Evolutionary conservation across 1,140 invertebrate genomes (phyloP), one percentile per base, ranked within the genome.

Genomic region (Solenopsis fugax): DNA sequence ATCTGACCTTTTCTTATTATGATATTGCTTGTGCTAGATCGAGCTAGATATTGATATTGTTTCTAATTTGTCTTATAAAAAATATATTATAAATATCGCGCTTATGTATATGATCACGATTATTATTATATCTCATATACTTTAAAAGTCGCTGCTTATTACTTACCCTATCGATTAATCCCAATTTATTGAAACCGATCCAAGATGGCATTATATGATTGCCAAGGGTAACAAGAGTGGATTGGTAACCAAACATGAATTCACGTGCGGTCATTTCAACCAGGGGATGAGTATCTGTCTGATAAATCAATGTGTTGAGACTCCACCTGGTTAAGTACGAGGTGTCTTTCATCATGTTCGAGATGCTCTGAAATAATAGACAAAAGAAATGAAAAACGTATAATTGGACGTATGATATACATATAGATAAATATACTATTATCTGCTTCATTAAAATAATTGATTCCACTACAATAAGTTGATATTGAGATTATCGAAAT

Each of bases 171-270:
- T 98, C 98, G 80, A 98, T 98, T 0, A 98, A 95, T 4, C 98
- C 98, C 1, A 98, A 95, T 90, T 97, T 97, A 81, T 98, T 97
- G 90, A 98, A 98, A 69, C 96, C 96, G 71, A 98, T 98, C 97
- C 97, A 98, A 16, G 96, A 96, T 0, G 97, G 97, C 95, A 98
- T 95, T 80, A 98, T 96, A 3, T 96, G 97, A 92, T 98, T 97
- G 0, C 97, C 98, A 34, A 98, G 91, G 0, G 97, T 97, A 91
- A 98, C 97, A 50, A 98, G 93, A 3, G 97, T 94, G 1, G 97
- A 97, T 81, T 97, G 93, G 94, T 97, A 98, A 0, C 97, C 97
- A 91, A 98, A 98, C 97, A 98, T 98, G 92, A 98, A 98, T 93
- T 98, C 97, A 77, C 95, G 96, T 0, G 97, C 97, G 0, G 97